Percentiles rank a stretch among this genome's conserved stretches.
Evolutionary conservation across 2,797 vertebrate species (phyloP).

Genomic region (Coreius guichenoti): DNA sequence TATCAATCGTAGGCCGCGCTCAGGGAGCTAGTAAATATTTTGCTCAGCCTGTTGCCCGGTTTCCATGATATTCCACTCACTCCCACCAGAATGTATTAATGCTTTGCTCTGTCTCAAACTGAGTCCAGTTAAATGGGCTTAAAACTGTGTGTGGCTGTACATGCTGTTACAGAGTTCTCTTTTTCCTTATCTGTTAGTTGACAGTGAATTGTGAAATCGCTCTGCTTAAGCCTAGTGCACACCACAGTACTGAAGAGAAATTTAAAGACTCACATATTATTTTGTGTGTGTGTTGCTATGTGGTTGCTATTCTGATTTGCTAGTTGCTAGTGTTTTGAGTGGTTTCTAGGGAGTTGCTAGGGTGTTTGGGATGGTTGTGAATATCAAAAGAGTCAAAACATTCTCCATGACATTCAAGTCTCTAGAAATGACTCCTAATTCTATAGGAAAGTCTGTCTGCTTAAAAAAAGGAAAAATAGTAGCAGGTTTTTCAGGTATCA

Average conservation of each 20-base stretch:
- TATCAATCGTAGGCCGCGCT: conserved; percentile 35
- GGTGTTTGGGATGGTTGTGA: background rate
- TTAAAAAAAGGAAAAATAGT: background rate
- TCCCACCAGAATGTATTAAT: conserved; percentile 55
- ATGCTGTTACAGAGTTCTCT: background rate
- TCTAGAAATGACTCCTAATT: background rate
- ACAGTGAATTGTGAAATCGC: background rate
- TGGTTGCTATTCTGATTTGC: background rate
- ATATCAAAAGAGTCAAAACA: background rate
- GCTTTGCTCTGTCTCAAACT: conserved; percentile 48
- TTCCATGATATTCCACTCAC: conserved; percentile 56
- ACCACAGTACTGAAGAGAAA: background rate
- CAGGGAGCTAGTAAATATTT: conserved; percentile 67
- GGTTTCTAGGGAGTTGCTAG: background rate
- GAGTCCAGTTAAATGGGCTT: conserved; percentile 32
- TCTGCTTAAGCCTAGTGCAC: background rate
- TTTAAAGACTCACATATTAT: background rate
- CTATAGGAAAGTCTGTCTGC: background rate
- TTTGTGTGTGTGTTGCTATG: background rate
- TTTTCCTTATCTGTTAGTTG: background rate
- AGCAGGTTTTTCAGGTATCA: background rate
- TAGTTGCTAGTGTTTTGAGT: background rate
- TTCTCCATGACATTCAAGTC: background rate
- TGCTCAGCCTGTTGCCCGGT: conserved; percentile 60
- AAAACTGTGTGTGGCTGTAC: conserved; percentile 19